Percentiles rank a stretch among this genome's conserved stretches.
These are phyloP conservation scores for Monochamus saltuarius DNA, from an alignment of 1,140 invertebrate genomes.

Conservation along the genomic window DNA sequence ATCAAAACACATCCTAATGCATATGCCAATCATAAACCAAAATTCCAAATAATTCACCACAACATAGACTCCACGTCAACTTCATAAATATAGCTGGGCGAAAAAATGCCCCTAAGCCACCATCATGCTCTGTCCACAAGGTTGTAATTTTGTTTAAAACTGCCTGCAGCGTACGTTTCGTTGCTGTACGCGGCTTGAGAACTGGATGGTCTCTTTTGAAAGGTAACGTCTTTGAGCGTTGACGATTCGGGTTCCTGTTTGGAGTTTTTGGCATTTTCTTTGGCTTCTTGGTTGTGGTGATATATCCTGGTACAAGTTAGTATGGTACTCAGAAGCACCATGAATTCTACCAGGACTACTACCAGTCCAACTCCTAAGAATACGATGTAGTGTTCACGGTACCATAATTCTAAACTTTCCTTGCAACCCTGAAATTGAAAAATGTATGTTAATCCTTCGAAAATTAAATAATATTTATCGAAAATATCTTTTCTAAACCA, in stretches of 20 bases:
- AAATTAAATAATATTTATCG: conserved; percentile 14
- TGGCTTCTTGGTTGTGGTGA: conserved; percentile 41
- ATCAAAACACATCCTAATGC: too few relatives aligned
- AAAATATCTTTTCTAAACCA: neutral
- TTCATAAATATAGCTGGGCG: conserved; percentile 33
- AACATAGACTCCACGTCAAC: conserved; percentile 45
- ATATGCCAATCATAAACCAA: too few relatives aligned
- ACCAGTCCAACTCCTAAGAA: conserved; percentile 67
- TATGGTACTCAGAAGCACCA: conserved; percentile 67
- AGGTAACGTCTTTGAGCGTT: conserved; percentile 24
- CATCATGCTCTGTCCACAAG: conserved; percentile 45
- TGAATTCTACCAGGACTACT: conserved; percentile 68
- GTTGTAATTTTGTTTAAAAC: conserved; percentile 49
- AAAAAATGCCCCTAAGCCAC: conserved; percentile 34
- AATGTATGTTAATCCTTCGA: conserved; percentile 19
- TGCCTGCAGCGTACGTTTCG: conserved; percentile 47
- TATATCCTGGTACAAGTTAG: conserved; percentile 64
- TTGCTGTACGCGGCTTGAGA: conserved; percentile 39
- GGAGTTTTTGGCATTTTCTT: conserved; percentile 29
- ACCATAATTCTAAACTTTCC: conserved; percentile 72
- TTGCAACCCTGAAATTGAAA: conserved; percentile 66
- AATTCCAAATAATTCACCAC: conserved; percentile 32
- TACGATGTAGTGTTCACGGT: conserved; percentile 71
- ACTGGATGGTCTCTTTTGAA: conserved; percentile 27
- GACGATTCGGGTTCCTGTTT: conserved; percentile 18